phyloP scores from a whole-genome alignment of 2,888 invertebrate species.

The Lycaena phlaeas region DNA sequence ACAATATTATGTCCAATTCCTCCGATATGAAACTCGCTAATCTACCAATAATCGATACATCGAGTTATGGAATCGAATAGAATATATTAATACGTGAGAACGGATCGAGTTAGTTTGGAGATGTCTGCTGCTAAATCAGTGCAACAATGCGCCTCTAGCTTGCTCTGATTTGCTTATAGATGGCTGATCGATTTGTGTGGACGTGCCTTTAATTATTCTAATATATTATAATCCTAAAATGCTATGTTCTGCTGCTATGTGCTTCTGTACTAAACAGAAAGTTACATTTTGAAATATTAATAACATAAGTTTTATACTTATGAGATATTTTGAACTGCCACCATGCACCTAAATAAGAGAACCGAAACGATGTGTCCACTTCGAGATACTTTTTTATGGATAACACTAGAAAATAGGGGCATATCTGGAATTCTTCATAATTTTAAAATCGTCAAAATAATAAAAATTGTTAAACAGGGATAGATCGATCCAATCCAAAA shows the following conservation, averaged over 20 bases:
- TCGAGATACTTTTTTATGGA: too few relatives aligned
- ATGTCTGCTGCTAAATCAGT: slow-evolving; percentile 61
- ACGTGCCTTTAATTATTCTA: slow-evolving; percentile 19
- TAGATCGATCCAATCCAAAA: too few relatives aligned
- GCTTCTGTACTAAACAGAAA: too few relatives aligned
- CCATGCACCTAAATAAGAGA: too few relatives aligned
- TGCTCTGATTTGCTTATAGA: slow-evolving; percentile 57
- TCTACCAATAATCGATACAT: slow-evolving; percentile 57
- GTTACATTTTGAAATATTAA: too few relatives aligned
- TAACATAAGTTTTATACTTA: background rate
- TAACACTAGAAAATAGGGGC: too few relatives aligned
- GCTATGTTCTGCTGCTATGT: too few relatives aligned
- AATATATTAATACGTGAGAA: slow-evolving; percentile 71
- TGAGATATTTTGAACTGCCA: too few relatives aligned
- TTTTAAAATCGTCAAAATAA: too few relatives aligned
- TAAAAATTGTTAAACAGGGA: too few relatives aligned
- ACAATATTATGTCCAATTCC: slow-evolving; percentile 10
- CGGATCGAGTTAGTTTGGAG: slow-evolving; percentile 60
- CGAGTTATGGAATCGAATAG: slow-evolving; percentile 59
- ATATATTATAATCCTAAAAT: background rate
- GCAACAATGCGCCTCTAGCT: slow-evolving; percentile 60
- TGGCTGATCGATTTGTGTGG: slow-evolving; percentile 35
- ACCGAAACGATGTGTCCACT: too few relatives aligned
- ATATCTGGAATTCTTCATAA: too few relatives aligned
- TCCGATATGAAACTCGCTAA: slow-evolving; percentile 29